Base-by-base conservation (phyloP, 2,888 invertebrate genomes). In the Biston betularia region DNA sequence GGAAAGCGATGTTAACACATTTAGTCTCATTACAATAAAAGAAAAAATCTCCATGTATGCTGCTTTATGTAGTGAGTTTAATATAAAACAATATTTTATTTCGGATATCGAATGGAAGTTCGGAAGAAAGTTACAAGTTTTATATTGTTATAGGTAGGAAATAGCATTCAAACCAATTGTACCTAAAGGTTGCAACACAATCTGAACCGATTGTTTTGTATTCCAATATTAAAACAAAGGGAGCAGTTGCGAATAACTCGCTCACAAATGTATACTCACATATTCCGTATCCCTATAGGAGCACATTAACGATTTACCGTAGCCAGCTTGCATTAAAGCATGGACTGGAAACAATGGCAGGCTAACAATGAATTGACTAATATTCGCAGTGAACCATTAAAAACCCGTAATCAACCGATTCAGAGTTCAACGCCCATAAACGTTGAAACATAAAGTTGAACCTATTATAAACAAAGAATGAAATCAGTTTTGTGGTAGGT, bases 391-490 rank as follows among this genome's bases (percentile, higher is more conserved):
- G 78, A 84, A 81, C 86, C 87, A 90, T 90, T 90, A 89, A 91
- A 89, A 90, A 89, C 83, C 85, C 87, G 87, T 90, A 91, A 92
- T 92, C 89, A 88, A 83, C 79, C 86, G 86, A 89, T 90, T 87
- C 81, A 85, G 83, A 88, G 93, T 90, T 93, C 92, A 90, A 89
- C 83, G 89, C 77, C 87, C 89, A 87, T 81, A 79, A 80, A 80
- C 80, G 82, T 75, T 68, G 73, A 75, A 91, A 89, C 82, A 85
- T 79, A 85, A 90, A 89, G 87, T 88, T 86, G 88, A n/a, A n/a
- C n/a, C n/a, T 88, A 85, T 86, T 85, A 89, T 89, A 92, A 90
- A 92, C 92, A 93, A 88, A 88, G 90, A 89, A 91, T 87, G 88
- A 88, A 88, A 62, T 42, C 64, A 86, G 82, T 86, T 89, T 92